Percentiles rank a stretch among this genome's conserved stretches.
Evolutionary conservation across 1,140 invertebrate genomes (phyloP).

Genomic region (Schlechtendalia chinensis): DNA sequence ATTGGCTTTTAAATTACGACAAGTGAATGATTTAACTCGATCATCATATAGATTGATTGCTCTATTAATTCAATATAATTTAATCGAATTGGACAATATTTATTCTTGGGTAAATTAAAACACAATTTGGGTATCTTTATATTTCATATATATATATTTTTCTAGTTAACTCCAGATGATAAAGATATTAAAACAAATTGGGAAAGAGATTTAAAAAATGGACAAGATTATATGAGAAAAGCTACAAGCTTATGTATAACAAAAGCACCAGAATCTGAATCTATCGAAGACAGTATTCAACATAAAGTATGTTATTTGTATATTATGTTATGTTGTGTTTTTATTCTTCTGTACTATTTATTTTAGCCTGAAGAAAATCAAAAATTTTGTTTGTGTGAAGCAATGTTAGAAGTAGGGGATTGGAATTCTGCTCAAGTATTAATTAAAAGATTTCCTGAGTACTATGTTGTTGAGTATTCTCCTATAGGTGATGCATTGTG

Average conservation of each 20-base stretch:
- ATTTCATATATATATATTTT: slow-evolving; percentile 51
- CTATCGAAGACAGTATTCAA: slow-evolving; percentile 70
- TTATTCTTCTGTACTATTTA: slow-evolving; percentile 50
- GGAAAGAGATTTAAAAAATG: slow-evolving; percentile 77
- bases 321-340: no score
- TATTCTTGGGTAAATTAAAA: slow-evolving; percentile 79
- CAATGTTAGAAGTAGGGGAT: slow-evolving; percentile 81
- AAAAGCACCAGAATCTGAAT: slow-evolving; percentile 71
- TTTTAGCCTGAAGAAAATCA: slow-evolving; percentile 77
- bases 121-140: background rate
- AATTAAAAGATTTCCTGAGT: slow-evolving; percentile 78
- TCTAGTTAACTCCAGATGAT: slow-evolving; percentile 80
- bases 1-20: slow-evolving; percentile 84
- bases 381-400: slow-evolving; percentile 89
- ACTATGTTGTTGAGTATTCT: slow-evolving; percentile 73
- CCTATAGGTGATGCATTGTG: slow-evolving; percentile 79
- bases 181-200: slow-evolving; percentile 75
- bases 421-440: slow-evolving; percentile 82
- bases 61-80: slow-evolving; percentile 79
- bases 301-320: slow-evolving; percentile 51
- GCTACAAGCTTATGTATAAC: slow-evolving; percentile 77
- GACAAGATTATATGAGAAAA: slow-evolving; percentile 47
- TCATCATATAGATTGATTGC: slow-evolving; percentile 87
- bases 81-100: slow-evolving; percentile 84
- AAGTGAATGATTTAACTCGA: slow-evolving; percentile 67